Percentiles rank a stretch among this genome's conserved stretches.
Conservation (phyloP, 2,113 vertebrate species). For the Arvicanthis niloticus region DNA sequence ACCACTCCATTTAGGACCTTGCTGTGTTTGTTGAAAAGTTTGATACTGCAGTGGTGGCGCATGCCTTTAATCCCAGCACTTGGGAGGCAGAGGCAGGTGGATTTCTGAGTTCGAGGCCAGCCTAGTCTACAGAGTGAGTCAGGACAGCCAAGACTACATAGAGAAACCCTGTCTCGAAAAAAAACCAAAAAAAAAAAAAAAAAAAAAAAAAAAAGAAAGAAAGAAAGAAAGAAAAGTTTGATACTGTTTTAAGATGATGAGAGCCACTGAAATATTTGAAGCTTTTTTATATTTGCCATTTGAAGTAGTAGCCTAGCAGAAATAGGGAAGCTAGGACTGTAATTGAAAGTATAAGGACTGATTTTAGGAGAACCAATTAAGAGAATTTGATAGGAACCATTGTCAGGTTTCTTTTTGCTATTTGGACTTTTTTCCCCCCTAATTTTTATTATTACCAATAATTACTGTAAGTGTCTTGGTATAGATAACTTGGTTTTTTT, state of each 20-base stretch:
- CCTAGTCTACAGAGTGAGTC: no score
- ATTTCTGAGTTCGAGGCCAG: no score
- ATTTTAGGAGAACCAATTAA: slow-evolving; percentile 56
- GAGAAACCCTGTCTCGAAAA: no score
- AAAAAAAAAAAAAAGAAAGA: no score
- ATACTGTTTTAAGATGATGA: not conserved
- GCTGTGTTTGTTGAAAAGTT: slow-evolving; percentile 33
- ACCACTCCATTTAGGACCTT: slow-evolving; percentile 10
- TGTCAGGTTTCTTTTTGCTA: slow-evolving; percentile 34
- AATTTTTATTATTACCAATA: slow-evolving; percentile 47
- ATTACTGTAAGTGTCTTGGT: slow-evolving; percentile 40
- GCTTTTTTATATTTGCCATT: slow-evolving; percentile 21
- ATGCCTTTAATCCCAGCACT: no score
- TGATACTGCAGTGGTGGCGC: no score
- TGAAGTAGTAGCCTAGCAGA: not conserved
- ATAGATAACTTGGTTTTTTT: not conserved
- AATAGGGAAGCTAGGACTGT: not conserved
- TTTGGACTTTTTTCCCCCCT: slow-evolving; percentile 9
- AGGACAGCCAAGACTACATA: no score
- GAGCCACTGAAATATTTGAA: slow-evolving; percentile 37
- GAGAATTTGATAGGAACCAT: not conserved
- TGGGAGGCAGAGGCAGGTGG: no score
- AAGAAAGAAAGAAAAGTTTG: slow-evolving; percentile 30
- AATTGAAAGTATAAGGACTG: not conserved
- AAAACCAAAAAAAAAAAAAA: no score